Evolutionary conservation across 2,113 vertebrate species (phyloP), one percentile per base, ranked within the genome.

Genomic region (Brevimyrus niger): DNA sequence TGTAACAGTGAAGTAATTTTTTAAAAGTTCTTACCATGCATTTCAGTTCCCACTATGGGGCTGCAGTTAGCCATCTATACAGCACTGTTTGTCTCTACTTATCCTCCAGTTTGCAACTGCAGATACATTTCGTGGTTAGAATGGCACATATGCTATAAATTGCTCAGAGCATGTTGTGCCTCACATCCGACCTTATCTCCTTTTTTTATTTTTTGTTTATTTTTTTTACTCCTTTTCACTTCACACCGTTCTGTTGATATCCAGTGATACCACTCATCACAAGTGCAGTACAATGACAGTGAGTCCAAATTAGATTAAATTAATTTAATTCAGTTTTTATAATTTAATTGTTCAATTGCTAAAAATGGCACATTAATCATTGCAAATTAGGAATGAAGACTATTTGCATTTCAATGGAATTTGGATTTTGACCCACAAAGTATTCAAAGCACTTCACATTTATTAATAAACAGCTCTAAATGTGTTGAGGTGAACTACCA

Each of bases 311-410:
- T 42, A 17, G 61, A 69, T 76, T 19, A 76, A 31, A 17, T 35
- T 76, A 65, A 38, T 73, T 73, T 17, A 31, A 76, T 38, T 80
- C 73, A 80, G 35, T 80, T 42, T 42, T 80, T 42, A 38, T 42
- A 80, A 80, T 80, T 80, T 80, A 80, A 35, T 38, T 80, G 35
- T 19, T 80, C 35, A 42, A 8, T 42, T 15, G 35, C 73, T 80
- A 80, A 80, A 80, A 80, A 80, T 80, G 15, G 73, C 73, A 80
- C 61, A 69, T 69, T 69, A 80, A 80, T 80, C 73, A 80, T 80
- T 80, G 35, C 35, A 42, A 38, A 80, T 35, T 19, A 19, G 69
- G 17, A 76, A 76, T 42, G 35, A 80, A 80, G 35, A 42, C 73
- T 69, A 31, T 13, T 69, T 31, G n/a, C 61, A 69, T 27, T 42